Percentiles rank a stretch among this genome's conserved stretches.
Conservation (phyloP, 2,113 vertebrate genomes). For the Callaeas wilsoni region DNA sequence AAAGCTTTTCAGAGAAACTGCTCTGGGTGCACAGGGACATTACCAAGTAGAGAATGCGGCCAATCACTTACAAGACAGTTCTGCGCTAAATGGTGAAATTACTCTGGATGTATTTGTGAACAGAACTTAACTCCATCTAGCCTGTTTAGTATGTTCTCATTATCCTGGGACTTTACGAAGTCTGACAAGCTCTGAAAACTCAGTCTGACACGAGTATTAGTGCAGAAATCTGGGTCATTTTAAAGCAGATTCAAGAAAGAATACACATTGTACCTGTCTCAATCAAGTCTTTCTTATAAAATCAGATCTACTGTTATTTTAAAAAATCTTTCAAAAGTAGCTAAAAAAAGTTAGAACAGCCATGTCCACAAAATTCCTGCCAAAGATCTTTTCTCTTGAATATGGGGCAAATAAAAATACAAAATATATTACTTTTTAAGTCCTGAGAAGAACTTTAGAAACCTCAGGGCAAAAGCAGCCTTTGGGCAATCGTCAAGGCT, state of each 20-base stretch:
- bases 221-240: neutral
- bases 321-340: neutral
- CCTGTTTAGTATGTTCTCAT: neutral
- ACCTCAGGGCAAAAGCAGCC: neutral
- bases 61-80: neutral
- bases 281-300: neutral
- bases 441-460: neutral
- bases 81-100: fast-evolving
- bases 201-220: neutral
- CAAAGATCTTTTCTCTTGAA: neutral
- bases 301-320: neutral
- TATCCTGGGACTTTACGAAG: neutral
- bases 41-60: neutral
- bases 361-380: neutral
- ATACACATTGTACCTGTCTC: neutral
- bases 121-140: neutral
- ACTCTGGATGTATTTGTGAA: neutral
- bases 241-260: neutral
- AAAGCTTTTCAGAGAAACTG: neutral
- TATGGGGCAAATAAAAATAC: neutral
- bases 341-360: neutral
- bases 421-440: neutral
- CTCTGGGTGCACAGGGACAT: fast-evolving
- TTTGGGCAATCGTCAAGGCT: neutral
- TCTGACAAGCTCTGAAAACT: neutral